Conservation (phyloP, 2,797 vertebrate species). For the Spinibarbus caldwelli region DNA sequence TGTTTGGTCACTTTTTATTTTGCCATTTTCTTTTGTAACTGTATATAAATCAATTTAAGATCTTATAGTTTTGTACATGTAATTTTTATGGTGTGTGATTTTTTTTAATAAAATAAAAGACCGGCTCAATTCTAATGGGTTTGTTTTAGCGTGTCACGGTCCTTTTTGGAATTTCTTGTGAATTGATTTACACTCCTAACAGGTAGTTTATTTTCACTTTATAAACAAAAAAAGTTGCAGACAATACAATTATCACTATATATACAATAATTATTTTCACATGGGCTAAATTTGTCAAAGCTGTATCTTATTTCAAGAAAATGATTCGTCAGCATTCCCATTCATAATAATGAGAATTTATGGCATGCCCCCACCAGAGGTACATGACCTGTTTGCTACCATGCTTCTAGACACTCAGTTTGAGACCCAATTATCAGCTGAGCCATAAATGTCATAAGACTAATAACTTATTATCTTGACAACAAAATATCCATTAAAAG, state of each 20-base stretch:
- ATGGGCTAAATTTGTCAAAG: not conserved
- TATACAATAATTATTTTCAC: not conserved
- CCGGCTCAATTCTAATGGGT: conserved; percentile 18
- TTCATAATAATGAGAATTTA: not conserved
- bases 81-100: conserved; percentile 86
- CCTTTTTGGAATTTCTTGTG: not conserved
- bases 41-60: conserved; percentile 86
- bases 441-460: not conserved
- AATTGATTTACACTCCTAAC: not conserved
- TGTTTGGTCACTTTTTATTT: conserved; percentile 68
- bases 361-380: not conserved
- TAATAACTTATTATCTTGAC: not conserved
- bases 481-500: not conserved
- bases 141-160: not conserved
- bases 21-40: conserved; percentile 82
- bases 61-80: conserved; percentile 90
- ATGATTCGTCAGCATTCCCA: not conserved
- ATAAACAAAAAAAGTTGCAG: not conserved
- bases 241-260: not conserved
- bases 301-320: not conserved
- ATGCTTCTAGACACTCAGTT: not conserved
- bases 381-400: not conserved
- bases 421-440: not conserved
- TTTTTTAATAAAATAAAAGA: conserved; percentile 74
- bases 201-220: not conserved